Percentiles rank a stretch among this genome's conserved stretches.
Evolutionary conservation across 2,113 vertebrate genomes (phyloP).

Genomic region (Prionailurus viverrinus): DNA sequence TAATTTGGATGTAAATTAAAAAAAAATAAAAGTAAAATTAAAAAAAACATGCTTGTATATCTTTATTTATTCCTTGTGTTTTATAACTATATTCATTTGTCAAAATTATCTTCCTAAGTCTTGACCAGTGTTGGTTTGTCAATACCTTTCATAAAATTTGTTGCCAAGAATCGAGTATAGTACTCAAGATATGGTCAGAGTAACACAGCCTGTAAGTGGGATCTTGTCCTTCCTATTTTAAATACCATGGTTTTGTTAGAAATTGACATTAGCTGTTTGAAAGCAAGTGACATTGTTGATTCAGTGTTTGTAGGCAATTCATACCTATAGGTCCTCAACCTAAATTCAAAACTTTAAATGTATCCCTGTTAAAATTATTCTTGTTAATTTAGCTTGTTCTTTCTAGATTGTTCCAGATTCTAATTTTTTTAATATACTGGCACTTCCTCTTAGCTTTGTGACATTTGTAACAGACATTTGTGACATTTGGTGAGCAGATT

Average conservation of each 20-base stretch:
- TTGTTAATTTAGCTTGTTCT: not conserved
- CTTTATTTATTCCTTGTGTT: too few species aligned
- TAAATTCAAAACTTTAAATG: not conserved
- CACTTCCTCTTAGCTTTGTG: not conserved
- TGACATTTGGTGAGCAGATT: not conserved
- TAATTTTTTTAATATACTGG: not conserved
- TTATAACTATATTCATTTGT: too few species aligned
- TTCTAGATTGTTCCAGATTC: not conserved
- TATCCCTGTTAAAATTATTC: not conserved
- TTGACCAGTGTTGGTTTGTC: too few species aligned
- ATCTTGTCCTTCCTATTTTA: not conserved
- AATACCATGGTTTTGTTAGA: not conserved
- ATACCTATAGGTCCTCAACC: not conserved
- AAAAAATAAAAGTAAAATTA: too few species aligned
- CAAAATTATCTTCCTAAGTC: too few species aligned
- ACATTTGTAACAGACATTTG: not conserved
- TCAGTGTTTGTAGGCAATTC: not conserved
- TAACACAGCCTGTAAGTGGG: not conserved
- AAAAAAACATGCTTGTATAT: too few species aligned
- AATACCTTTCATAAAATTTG: too few species aligned
- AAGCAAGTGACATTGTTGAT: not conserved
- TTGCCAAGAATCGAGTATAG: too few species aligned
- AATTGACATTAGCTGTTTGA: not conserved
- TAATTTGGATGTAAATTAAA: too few species aligned
- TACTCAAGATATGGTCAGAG: not conserved